Conservation (phyloP, 2,797 vertebrate genomes). For the Manis pentadactyla region DNA sequence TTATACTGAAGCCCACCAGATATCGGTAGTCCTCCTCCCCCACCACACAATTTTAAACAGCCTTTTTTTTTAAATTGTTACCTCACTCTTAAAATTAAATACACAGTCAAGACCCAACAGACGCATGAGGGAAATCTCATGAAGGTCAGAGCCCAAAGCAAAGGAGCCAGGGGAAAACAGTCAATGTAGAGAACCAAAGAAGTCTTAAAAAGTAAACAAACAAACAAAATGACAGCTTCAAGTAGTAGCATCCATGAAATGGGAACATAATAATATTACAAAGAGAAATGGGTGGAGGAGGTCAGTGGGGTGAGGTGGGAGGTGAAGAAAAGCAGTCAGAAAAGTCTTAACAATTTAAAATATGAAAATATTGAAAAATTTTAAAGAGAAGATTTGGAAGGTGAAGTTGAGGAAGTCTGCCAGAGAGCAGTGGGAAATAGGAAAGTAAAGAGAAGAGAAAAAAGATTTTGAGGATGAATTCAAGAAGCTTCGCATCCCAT, state of each 20-base stretch:
- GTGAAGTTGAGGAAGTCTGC: conserved; percentile 10
- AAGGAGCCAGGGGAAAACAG: not conserved
- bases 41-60: not conserved
- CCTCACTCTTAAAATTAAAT: not conserved
- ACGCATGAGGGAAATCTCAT: not conserved
- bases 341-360: not conserved
- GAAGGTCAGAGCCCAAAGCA: not conserved
- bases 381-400: not conserved
- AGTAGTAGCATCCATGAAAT: not conserved
- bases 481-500: not conserved
- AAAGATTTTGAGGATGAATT: not conserved
- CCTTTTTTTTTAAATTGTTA: not conserved
- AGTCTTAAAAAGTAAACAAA: not conserved
- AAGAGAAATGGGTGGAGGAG: not conserved
- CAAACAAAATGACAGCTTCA: not conserved
- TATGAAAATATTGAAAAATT: not conserved
- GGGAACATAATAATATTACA: not conserved
- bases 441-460: not conserved
- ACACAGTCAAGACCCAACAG: not conserved
- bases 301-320: too few species aligned
- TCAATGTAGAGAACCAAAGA: not conserved
- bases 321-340: not conserved
- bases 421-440: not conserved
- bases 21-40: not conserved
- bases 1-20: not conserved